Evolutionary conservation across 2,888 invertebrate genomes (phyloP).

Genomic region (Eilema sororculum): DNA sequence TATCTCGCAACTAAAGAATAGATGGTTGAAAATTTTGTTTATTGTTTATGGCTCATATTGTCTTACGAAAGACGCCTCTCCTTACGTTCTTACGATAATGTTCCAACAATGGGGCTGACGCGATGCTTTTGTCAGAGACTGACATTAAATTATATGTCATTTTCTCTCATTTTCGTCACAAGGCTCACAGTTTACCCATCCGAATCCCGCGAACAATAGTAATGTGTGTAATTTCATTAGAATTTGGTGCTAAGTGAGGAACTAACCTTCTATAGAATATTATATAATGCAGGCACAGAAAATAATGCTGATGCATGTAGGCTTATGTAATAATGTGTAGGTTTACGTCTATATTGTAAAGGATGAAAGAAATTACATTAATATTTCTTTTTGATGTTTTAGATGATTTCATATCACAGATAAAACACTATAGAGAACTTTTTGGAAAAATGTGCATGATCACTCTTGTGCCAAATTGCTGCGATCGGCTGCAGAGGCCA

Average conservation of each 20-base stretch:
- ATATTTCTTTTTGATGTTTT: neutral
- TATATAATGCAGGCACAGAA: conserved; percentile 12
- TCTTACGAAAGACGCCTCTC: conserved; percentile 57
- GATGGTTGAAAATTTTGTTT: conserved; percentile 43
- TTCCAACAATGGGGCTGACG: conserved; percentile 45
- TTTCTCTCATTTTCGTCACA: conserved; percentile 37
- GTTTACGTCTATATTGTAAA: neutral
- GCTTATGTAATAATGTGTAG: conserved; percentile 11
- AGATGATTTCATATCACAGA: neutral
- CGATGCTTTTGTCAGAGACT: conserved; percentile 45
- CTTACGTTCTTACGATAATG: conserved; percentile 50
- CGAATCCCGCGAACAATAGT: conserved; percentile 45
- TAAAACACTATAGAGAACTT: neutral
- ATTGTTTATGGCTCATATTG: conserved; percentile 58
- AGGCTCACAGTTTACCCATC: conserved; percentile 31
- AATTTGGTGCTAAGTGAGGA: conserved; percentile 41
- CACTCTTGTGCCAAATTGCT: too few species aligned
- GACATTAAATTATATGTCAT: conserved; percentile 47
- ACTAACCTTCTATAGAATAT: conserved; percentile 35
- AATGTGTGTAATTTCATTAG: conserved; percentile 33
- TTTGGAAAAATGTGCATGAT: too few species aligned
- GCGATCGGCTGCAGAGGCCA: too few species aligned
- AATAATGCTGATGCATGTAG: neutral
- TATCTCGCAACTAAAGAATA: conserved; percentile 44
- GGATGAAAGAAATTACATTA: neutral